These are phyloP conservation scores for Magallana nippona DNA, from an alignment of 2,888 invertebrate species.

Conservation along the genomic window DNA sequence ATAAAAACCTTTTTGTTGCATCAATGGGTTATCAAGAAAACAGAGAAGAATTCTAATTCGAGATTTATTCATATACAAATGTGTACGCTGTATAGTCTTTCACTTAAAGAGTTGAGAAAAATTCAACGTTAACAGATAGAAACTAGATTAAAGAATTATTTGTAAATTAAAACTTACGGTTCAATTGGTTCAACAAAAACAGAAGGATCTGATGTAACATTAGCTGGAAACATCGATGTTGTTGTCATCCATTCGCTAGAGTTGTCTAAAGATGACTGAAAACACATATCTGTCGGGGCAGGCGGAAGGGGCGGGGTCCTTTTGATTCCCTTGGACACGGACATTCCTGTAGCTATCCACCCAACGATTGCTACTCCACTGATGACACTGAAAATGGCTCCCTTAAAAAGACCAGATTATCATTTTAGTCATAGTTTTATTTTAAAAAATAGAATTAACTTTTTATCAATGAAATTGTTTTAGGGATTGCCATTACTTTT, in stretches of 20 bases:
- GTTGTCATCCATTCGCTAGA: constrained; percentile 4
- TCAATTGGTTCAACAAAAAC: not conserved
- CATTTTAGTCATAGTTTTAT: not conserved
- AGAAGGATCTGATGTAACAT: not conserved
- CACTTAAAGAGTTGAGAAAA: no score
- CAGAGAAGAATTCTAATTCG: no score
- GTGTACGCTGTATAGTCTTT: no score
- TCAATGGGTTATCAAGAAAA: no score
- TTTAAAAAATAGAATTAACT: not conserved
- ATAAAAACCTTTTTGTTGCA: no score
- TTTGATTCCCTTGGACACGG: constrained; percentile 51
- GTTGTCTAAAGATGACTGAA: constrained; percentile 5
- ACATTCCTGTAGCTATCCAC: constrained; percentile 55
- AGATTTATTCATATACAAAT: no score
- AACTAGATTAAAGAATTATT: no score
- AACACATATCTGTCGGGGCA: constrained; percentile 55
- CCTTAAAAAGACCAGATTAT: constrained; percentile 46
- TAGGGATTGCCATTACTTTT: constrained; percentile 56
- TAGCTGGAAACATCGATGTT: not conserved
- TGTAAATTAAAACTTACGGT: constrained; percentile 10
- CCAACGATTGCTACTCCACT: constrained; percentile 50
- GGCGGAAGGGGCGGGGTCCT: constrained; percentile 56
- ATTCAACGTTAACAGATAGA: no score
- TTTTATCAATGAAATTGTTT: not conserved
- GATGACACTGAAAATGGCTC: constrained; percentile 54